Conservation (phyloP, 2,113 vertebrate genomes). For the Neolamprologus brichardi region DNA sequence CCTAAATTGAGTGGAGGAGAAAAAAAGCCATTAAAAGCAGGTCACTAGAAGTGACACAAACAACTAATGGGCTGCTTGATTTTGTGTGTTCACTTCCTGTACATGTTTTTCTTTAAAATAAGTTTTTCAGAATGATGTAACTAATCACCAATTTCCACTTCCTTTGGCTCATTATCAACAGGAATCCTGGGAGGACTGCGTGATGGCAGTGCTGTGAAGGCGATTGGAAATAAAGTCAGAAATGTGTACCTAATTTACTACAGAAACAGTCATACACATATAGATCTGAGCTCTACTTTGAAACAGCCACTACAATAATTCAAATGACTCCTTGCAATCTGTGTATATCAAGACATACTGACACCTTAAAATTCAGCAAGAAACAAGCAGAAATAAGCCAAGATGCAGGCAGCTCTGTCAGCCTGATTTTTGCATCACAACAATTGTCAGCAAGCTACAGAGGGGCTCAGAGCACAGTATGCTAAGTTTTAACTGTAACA, state of each 20-base stretch:
- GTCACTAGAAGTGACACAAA: neutral
- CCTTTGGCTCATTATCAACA: neutral
- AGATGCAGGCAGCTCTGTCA: neutral
- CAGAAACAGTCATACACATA: neutral
- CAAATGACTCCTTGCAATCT: neutral
- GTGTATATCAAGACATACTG: neutral
- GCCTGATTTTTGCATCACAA: neutral
- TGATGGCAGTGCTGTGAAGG: neutral
- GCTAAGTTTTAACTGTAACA: neutral
- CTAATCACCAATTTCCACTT: slow-evolving; percentile 53
- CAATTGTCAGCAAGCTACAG: neutral
- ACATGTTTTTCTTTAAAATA: neutral
- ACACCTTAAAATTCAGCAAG: neutral
- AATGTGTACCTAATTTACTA: neutral
- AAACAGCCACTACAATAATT: neutral
- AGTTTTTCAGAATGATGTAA: neutral
- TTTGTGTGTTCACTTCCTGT: neutral
- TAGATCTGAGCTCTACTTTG: neutral
- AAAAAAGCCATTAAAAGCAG: neutral
- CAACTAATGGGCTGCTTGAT: neutral
- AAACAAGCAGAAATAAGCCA: neutral
- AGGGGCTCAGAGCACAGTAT: neutral
- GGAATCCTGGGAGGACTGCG: slow-evolving; percentile 32
- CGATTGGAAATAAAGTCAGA: neutral
- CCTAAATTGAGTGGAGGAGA: slow-evolving; percentile 54